Evolutionary conservation across 2,797 vertebrate genomes (phyloP).

Genomic region (Aeoliscus strigatus): DNA sequence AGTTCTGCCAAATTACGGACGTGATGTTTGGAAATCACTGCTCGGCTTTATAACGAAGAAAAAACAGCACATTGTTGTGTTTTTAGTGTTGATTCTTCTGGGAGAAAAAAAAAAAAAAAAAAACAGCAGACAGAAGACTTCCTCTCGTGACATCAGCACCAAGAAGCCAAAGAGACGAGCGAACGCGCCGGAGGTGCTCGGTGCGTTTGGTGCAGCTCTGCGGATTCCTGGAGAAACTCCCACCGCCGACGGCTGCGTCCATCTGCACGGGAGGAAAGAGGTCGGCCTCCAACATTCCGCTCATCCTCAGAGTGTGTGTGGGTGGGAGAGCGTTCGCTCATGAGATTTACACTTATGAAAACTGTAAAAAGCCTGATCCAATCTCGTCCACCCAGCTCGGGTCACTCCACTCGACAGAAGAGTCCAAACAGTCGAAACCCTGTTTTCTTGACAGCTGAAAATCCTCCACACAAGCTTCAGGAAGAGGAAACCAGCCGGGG

Average conservation of each 20-base stretch:
- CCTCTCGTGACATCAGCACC: conserved; percentile 20
- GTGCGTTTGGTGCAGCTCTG: conserved; percentile 18
- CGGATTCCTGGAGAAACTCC: conserved; percentile 42
- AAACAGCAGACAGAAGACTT: conserved; percentile 6
- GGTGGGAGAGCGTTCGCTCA: too few species aligned
- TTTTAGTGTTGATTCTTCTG: too few species aligned
- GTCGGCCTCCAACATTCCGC: conserved; percentile 1
- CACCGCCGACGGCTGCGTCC: conserved; percentile 50
- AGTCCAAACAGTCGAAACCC: too few species aligned
- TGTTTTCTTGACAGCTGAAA: too few species aligned
- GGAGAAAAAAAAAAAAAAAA: too few species aligned
- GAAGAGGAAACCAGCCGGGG: too few species aligned
- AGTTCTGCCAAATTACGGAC: conserved; percentile 37
- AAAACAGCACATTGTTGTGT: background rate
- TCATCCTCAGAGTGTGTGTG: too few species aligned
- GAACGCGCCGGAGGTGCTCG: conserved; percentile 13
- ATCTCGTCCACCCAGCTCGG: too few species aligned
- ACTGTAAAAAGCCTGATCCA: too few species aligned
- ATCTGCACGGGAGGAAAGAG: conserved; percentile 11
- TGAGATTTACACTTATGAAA: too few species aligned
- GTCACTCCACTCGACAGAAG: too few species aligned
- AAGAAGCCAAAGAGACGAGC: conserved; percentile 17
- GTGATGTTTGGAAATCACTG: conserved; percentile 46
- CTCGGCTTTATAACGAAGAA: conserved; percentile 13
- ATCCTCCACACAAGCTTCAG: too few species aligned